Conservation (phyloP, 2,113 vertebrate species). For the Poeciliopsis prolifica region DNA sequence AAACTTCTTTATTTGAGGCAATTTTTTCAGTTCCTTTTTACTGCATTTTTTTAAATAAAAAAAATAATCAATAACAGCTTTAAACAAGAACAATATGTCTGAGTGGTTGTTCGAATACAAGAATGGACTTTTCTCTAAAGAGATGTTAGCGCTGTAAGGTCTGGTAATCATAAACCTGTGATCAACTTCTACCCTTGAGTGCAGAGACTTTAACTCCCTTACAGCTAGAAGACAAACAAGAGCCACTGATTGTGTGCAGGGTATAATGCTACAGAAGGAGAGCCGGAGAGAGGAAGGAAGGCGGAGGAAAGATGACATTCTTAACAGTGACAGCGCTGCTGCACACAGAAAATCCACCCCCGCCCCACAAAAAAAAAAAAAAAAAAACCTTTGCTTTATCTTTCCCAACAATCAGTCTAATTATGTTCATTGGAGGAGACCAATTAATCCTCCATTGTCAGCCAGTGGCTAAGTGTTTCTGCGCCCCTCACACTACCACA, state of each 20-base stretch:
- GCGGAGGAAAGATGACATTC: slow-evolving; percentile 60
- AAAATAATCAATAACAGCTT: slow-evolving; percentile 23
- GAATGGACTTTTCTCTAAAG: slow-evolving; percentile 52
- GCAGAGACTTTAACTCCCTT: slow-evolving; percentile 52
- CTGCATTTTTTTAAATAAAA: slow-evolving; percentile 47
- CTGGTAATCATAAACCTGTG: slow-evolving; percentile 55
- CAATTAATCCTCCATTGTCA: slow-evolving; percentile 90
- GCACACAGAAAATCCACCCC: slow-evolving; percentile 71
- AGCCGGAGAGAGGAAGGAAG: slow-evolving; percentile 30
- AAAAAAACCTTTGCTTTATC: slow-evolving; percentile 81
- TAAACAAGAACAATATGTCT: slow-evolving; percentile 37
- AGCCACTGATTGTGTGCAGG: slow-evolving; percentile 56
- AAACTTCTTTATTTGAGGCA: no score
- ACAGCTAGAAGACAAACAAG: slow-evolving; percentile 56
- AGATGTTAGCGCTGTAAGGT: slow-evolving; percentile 56
- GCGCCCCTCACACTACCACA: slow-evolving; percentile 70
- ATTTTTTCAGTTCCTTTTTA: neutral
- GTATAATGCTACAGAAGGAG: slow-evolving; percentile 40
- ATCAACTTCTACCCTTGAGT: slow-evolving; percentile 49
- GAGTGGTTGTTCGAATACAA: slow-evolving; percentile 39
- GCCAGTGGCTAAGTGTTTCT: slow-evolving; percentile 88
- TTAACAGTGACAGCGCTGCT: slow-evolving; percentile 69
- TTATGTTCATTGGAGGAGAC: slow-evolving; percentile 87
- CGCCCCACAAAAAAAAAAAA: no score
- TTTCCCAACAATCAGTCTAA: slow-evolving; percentile 88